Conservation (phyloP, 2,888 invertebrate species). For the Synergus itoensis region DNA sequence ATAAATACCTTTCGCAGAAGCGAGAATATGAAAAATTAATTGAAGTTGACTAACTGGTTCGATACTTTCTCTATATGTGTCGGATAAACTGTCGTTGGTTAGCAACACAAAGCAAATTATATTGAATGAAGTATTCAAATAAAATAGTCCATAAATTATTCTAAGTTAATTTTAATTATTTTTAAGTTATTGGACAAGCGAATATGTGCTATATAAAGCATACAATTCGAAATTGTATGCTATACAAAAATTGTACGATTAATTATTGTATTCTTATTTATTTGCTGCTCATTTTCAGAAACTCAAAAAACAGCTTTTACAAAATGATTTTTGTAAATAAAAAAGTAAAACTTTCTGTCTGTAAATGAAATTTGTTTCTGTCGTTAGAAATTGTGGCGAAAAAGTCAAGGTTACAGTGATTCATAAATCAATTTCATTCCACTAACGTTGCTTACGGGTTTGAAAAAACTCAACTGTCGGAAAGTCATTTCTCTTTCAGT, state of each 20-base stretch:
- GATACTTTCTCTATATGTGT: constrained; percentile 13
- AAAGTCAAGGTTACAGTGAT: constrained; percentile 52
- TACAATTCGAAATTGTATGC: too few relatives aligned
- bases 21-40: constrained; percentile 21
- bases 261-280: background rate
- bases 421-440: constrained; percentile 53
- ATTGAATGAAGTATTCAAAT: background rate
- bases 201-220: too few relatives aligned
- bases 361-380: background rate
- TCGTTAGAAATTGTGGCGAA: constrained; percentile 42
- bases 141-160: too few relatives aligned
- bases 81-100: constrained; percentile 13
- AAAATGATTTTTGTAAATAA: background rate
- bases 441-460: constrained; percentile 34
- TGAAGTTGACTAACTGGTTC: constrained; percentile 10
- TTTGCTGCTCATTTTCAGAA: background rate
- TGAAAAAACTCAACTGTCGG: background rate
- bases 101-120: background rate
- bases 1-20: background rate
- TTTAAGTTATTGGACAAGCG: too few relatives aligned
- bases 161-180: too few relatives aligned
- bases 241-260: too few relatives aligned
- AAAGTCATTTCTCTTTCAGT: background rate
- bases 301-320: background rate
- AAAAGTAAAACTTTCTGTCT: background rate